Percentiles rank a stretch among this genome's conserved stretches.
These are phyloP conservation scores for Biston stratarius DNA, from an alignment of 2,888 invertebrate species.

Conservation along the genomic window DNA sequence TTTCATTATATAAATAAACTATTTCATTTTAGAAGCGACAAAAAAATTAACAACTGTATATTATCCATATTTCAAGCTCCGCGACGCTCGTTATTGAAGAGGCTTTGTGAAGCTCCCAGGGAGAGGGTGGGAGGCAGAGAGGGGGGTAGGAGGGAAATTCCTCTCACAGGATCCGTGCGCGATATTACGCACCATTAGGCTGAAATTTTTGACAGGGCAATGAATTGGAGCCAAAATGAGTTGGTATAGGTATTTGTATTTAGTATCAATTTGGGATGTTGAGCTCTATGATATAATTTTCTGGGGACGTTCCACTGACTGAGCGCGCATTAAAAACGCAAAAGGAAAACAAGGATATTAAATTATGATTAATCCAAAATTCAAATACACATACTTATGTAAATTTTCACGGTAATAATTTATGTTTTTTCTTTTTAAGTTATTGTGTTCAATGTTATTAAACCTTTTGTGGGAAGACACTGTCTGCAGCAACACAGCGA, in stretches of 20 bases:
- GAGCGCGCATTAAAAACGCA: too few relatives aligned
- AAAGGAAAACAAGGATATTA: too few relatives aligned
- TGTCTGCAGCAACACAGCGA: too few relatives aligned
- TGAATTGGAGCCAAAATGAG: constrained; percentile 30
- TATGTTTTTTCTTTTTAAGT: too few relatives aligned
- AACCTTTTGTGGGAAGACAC: too few relatives aligned
- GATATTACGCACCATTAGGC: constrained; percentile 58
- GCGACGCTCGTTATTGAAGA: constrained; percentile 54
- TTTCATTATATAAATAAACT: too few relatives aligned
- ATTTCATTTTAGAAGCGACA: neutral
- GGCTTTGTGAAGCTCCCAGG: constrained; percentile 51
- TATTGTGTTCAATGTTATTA: too few relatives aligned
- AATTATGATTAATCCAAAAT: too few relatives aligned
- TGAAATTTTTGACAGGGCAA: constrained; percentile 52
- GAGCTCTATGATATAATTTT: too few relatives aligned
- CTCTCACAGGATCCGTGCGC: constrained; percentile 46
- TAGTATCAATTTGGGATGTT: neutral
- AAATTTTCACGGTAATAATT: too few relatives aligned
- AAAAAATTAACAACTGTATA: neutral
- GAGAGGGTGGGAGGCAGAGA: constrained; percentile 33
- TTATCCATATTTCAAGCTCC: constrained; percentile 46
- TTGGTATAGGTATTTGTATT: constrained; percentile 1
- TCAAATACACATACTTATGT: too few relatives aligned
- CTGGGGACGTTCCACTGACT: too few relatives aligned
- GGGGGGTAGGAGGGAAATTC: constrained; percentile 49